Evolutionary conservation across 2,797 vertebrate species (phyloP), one percentile per base, ranked within the genome.

Genomic region (Ambastaia sidthimunki): DNA sequence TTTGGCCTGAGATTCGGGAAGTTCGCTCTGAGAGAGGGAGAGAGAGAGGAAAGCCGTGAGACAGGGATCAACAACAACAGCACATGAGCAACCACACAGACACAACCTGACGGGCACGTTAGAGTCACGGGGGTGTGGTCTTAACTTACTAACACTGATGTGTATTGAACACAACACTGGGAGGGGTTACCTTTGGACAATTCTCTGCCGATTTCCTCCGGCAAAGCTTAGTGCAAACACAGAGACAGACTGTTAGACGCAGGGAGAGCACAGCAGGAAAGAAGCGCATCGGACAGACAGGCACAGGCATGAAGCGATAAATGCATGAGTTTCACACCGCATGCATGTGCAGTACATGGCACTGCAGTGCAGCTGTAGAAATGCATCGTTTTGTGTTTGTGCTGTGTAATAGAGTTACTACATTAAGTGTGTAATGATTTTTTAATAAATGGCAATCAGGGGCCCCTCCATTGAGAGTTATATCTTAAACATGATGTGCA

Each of bases 201-300:
- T 94, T 96, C 92, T 98, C 97, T 95, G 96, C 94, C 93, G 96
- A 95, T 94, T 97, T 97, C 96, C 96, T 97, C 94, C 31, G 96
- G 95, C 97, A 98, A 95, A 99, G 97, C 97, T 99, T 96, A 95
- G 95, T 90, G 88, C 87, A 93, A 92, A 93, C 90, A 93, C 89
- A 93, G 92, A 94, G 91, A 93, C 90, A 82, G 86, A 91, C 84
- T 76, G 86, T 92, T 94, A 88, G 83, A 92, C 83, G 87, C 82
- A 63, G 82, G 88, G 86, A 88, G 68, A 89, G 85, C 50, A 71
- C 76, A 83, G 84, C 19, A 71, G 78, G 83, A 63, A 81, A 28
- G 47, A 85, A 87, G 73, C 80, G 59, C 82, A 76, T 21, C 31
- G 69, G 21, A 72, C 31, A 25, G 23, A 78, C n/a, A 66, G 66